phyloP scores from a whole-genome alignment of 1,140 invertebrate genomes.

The Carcinoscorpius rotundicauda region DNA sequence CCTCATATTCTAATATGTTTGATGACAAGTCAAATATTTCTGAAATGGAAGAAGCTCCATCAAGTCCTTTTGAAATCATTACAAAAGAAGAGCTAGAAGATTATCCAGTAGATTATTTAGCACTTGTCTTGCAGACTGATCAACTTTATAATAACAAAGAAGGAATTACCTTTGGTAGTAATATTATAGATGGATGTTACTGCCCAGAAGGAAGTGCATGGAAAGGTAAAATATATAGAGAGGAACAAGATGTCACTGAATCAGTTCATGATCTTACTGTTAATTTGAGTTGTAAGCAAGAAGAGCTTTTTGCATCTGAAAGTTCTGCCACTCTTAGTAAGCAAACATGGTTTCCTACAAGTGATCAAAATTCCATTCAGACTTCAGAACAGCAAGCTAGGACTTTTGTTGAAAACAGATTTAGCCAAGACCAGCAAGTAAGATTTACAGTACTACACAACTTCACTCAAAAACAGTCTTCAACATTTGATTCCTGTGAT shows the following conservation, averaged over 20 bases:
- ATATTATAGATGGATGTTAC: not conserved
- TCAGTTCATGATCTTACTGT: too few species aligned
- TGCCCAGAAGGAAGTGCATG: not conserved
- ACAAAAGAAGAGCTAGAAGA: slow-evolving; percentile 31
- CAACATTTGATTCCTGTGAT: not conserved
- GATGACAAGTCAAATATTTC: not conserved
- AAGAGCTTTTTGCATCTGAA: slow-evolving; percentile 22
- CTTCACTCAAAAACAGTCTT: not conserved
- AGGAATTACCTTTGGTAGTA: too few species aligned
- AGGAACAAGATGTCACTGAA: too few species aligned
- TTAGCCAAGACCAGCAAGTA: not conserved
- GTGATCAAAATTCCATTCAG: slow-evolving; percentile 19
- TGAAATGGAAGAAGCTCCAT: slow-evolving; percentile 22
- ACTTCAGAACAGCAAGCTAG: slow-evolving; percentile 8
- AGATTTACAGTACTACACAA: not conserved
- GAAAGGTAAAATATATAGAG: too few species aligned
- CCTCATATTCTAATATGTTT: not conserved
- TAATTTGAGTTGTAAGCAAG: slow-evolving; percentile 6
- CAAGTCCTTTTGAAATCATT: slow-evolving; percentile 35
- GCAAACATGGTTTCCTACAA: slow-evolving; percentile 22
- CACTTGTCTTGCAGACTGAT: too few species aligned
- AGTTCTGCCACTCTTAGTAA: slow-evolving; percentile 21
- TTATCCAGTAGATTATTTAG: slow-evolving; percentile 22
- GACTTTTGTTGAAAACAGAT: not conserved
- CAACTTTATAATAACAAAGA: too few species aligned